Evolutionary conservation across 2,113 vertebrate genomes (phyloP), one percentile per base, ranked within the genome.

Genomic region (Osmerus mordax): DNA sequence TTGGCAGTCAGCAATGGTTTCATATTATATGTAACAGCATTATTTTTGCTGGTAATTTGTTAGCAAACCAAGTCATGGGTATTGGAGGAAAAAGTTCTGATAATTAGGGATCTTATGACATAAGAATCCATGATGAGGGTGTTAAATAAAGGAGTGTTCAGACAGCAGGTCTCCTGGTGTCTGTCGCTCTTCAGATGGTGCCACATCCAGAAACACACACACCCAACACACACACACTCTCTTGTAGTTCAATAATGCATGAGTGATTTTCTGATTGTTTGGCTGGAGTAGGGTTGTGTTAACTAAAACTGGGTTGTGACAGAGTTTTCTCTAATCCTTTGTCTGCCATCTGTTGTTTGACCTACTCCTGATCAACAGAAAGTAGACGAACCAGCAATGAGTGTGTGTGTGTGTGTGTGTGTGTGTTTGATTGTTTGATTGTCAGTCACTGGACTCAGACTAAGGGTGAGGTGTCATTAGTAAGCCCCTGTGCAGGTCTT

Each of bases 341-440:
- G 78, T 73, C 72, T 77, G 80, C 83, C 85, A 92, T 90, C 86
- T 91, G 88, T 82, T 89, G 74, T 85, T 87, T 89, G 90, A 91
- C 87, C 87, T 80, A 69, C 66, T 84, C 86, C 70, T 84, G 82
- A 83, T 86, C 54, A 66, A 76, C 79, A 85, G 65, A 59, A 11
- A 78, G 61, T n/a, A 78, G 73, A 72, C 65, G 65, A 25, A 59
- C 80, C 62, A 69, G 55, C 70, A 1, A 68, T 54, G 66, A 55
- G 9, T 25, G 66, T 68, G 66, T 54, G 52, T 54, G 75, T 81
- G 79, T 80, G 67, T 70, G 65, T 62, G 21, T 65, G n/a, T 86
- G 78, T n/a, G n/a, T n/a, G n/a, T n/a, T n/a, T n/a, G n/a, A n/a
- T n/a, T n/a, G n/a, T 81, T 78, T 84, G 77, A 12, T 80, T 79